Conservation (phyloP, 2,888 invertebrate species). For the Diarsia brunnea region DNA sequence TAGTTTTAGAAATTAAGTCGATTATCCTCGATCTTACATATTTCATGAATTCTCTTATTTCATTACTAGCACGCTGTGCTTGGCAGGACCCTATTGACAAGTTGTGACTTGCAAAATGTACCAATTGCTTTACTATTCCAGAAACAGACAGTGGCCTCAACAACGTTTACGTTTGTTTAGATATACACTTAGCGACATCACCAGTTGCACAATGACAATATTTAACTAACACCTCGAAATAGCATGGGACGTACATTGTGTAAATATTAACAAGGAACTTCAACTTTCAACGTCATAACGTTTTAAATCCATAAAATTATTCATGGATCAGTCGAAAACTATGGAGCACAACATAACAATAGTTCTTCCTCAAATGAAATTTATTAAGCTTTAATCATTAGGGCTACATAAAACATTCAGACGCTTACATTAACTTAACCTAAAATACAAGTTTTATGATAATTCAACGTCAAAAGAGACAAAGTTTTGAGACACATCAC, state of each 20-base stretch:
- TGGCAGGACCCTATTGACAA: slow-evolving; percentile 41
- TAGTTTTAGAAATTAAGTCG: slow-evolving; percentile 13
- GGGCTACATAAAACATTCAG: slow-evolving; percentile 79
- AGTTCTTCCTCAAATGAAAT: slow-evolving; percentile 71
- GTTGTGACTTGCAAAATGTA: slow-evolving; percentile 44
- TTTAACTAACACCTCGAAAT: slow-evolving; percentile 46
- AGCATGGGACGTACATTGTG: slow-evolving; percentile 38
- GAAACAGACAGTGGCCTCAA: slow-evolving; percentile 38
- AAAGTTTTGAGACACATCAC: slow-evolving; percentile 67
- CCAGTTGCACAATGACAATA: slow-evolving; percentile 52
- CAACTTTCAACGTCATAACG: slow-evolving; percentile 32
- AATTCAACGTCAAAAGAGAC: slow-evolving; percentile 77
- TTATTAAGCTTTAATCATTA: slow-evolving; percentile 77
- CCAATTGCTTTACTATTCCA: slow-evolving; percentile 38
- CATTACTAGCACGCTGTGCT: slow-evolving; percentile 26
- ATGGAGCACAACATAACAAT: slow-evolving; percentile 56
- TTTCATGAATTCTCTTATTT: slow-evolving; percentile 20
- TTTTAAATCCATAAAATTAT: slow-evolving; percentile 41
- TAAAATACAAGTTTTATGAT: slow-evolving; percentile 79
- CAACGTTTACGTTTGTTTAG: slow-evolving; percentile 26
- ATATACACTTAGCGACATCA: slow-evolving; percentile 43
- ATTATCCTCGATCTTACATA: slow-evolving; percentile 19
- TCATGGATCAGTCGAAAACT: slow-evolving; percentile 42
- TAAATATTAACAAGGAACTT: slow-evolving; percentile 40
- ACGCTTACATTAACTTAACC: slow-evolving; percentile 84